phyloP scores from a whole-genome alignment of 1,140 invertebrate species.

The Bombus confusus region DNA sequence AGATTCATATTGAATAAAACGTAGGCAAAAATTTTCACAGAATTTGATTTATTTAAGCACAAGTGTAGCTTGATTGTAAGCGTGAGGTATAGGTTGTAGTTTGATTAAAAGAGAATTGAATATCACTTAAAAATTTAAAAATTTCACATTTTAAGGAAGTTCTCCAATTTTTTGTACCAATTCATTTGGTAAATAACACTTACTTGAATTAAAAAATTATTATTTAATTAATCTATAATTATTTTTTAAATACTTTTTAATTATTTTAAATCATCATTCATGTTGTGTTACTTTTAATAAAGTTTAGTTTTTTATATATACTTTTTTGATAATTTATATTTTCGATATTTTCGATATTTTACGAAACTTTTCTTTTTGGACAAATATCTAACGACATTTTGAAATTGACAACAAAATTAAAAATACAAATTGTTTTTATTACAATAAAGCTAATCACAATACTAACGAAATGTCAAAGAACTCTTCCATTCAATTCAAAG shows the following conservation, averaged over 20 bases:
- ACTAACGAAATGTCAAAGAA: neutral
- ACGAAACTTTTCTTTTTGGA: neutral
- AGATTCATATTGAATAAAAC: neutral
- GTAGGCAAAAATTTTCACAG: neutral
- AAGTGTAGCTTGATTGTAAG: neutral
- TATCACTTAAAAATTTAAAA: neutral
- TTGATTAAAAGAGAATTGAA: conserved; percentile 12
- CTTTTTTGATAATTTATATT: neutral
- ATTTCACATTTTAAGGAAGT: neutral
- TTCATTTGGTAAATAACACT: neutral
- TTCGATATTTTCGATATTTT: neutral
- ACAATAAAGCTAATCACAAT: neutral
- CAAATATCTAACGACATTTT: no score
- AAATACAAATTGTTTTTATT: neutral
- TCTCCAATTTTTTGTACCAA: neutral
- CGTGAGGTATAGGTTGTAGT: no score
- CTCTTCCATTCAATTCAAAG: neutral
- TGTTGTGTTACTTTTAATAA: neutral
- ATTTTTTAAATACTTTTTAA: neutral
- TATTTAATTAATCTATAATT: no score
- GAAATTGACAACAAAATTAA: neutral
- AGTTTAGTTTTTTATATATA: neutral
- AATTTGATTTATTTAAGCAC: neutral
- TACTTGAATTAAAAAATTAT: neutral
- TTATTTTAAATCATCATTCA: neutral